Percentiles rank a stretch among this genome's conserved stretches.
Conservation (phyloP, 2,888 invertebrate genomes). For the Pristionchus entomophagus region DNA sequence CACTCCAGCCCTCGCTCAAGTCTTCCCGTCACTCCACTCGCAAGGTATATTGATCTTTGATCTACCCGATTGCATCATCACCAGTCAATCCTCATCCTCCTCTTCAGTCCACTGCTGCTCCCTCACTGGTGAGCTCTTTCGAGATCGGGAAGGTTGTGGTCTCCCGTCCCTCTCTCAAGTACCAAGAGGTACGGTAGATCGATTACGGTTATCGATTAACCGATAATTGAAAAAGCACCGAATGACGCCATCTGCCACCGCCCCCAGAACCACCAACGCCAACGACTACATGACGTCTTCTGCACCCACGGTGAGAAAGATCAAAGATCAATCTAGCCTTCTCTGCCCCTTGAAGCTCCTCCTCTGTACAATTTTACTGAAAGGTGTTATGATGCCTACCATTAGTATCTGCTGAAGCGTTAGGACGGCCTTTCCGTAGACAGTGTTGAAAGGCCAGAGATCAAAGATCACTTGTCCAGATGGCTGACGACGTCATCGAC, state of each 20-base stretch:
- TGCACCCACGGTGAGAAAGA: neutral
- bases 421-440: no score
- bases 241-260: neutral
- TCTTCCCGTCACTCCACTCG: neutral
- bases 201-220: no score
- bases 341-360: no score
- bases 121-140: neutral
- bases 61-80: neutral
- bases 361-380: no score
- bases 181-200: neutral
- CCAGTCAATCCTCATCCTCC: neutral
- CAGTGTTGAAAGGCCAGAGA: no score
- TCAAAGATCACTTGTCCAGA: neutral
- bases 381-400: no score
- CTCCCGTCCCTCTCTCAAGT: neutral
- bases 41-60: constrained; percentile 24
- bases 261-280: neutral
- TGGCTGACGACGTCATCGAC: neutral
- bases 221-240: no score
- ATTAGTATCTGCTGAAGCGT: no score
- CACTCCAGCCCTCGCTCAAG: neutral
- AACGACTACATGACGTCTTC: neutral
- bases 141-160: neutral
- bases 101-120: neutral
- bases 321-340: neutral